phyloP scores from a whole-genome alignment of 2,888 invertebrate genomes.

The Petrolisthes manimaculis region DNA sequence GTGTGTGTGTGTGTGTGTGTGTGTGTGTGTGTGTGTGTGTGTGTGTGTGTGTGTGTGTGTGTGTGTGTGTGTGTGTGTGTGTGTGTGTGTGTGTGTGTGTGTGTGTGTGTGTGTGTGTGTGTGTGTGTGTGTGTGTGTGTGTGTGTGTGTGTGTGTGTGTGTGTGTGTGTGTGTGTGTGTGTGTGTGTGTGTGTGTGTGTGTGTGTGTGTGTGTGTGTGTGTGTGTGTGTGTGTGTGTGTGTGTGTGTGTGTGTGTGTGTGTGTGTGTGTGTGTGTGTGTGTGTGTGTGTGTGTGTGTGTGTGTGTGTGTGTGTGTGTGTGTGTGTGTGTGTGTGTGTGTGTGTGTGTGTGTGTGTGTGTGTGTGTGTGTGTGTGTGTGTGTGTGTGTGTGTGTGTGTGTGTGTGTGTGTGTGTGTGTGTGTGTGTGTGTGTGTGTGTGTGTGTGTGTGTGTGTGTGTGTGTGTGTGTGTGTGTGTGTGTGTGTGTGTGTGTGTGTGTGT shows the following conservation, averaged over 20 bases:
- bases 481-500: not conserved
- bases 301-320: no score
- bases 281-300: no score
- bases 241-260: no score
- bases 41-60: not conserved
- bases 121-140: no score
- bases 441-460: not conserved
- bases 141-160: constrained; percentile 7
- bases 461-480: not conserved
- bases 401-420: constrained; percentile 12
- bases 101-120: not conserved
- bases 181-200: not conserved
- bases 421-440: constrained; percentile 5
- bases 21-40: no score
- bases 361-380: constrained; percentile 5
- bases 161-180: not conserved
- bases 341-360: no score
- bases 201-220: constrained; percentile 4
- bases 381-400: not conserved
- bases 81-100: constrained; percentile 4
- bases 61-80: not conserved
- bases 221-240: no score
- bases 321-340: no score
- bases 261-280: no score
- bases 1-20: no score